These are phyloP conservation scores for Euthynnus affinis DNA, from an alignment of 2,797 vertebrate species.

Conservation along the genomic window DNA sequence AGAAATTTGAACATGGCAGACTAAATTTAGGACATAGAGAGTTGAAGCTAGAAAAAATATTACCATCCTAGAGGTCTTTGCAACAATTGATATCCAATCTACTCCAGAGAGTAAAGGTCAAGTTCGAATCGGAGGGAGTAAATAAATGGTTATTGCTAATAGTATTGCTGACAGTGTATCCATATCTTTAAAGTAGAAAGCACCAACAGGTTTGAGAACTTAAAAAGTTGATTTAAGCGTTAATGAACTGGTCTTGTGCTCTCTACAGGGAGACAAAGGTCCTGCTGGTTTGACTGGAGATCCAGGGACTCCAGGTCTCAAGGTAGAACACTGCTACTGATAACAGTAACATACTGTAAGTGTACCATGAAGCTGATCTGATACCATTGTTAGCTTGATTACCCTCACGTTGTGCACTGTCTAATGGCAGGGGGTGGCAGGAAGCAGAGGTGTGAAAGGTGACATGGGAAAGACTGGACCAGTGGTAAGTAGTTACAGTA, in stretches of 20 bases:
- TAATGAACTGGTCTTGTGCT: neutral
- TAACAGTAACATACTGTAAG: neutral
- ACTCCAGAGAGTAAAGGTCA: too few species aligned
- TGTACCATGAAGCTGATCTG: neutral
- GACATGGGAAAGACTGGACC: slow-evolving; percentile 80
- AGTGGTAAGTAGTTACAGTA: slow-evolving; percentile 71
- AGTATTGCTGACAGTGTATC: too few species aligned
- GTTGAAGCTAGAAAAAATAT: too few species aligned
- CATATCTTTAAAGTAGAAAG: too few species aligned
- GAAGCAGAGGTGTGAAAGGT: slow-evolving; percentile 82
- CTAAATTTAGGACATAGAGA: too few species aligned
- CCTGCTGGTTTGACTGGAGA: slow-evolving; percentile 66
- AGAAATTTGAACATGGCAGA: too few species aligned
- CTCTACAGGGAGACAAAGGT: slow-evolving; percentile 79
- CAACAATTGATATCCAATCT: too few species aligned
- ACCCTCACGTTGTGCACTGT: slow-evolving; percentile 5
- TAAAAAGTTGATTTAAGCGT: too few species aligned
- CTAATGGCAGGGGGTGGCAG: slow-evolving; percentile 79
- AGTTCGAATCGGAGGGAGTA: too few species aligned
- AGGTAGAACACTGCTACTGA: slow-evolving; percentile 64
- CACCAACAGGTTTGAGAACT: too few species aligned
- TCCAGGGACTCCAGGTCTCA: slow-evolving; percentile 70
- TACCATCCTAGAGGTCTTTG: too few species aligned
- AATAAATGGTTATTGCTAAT: too few species aligned
- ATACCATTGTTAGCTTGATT: neutral